phyloP scores from a whole-genome alignment of 2,113 vertebrate genomes.

The Petroica traversi region DNA sequence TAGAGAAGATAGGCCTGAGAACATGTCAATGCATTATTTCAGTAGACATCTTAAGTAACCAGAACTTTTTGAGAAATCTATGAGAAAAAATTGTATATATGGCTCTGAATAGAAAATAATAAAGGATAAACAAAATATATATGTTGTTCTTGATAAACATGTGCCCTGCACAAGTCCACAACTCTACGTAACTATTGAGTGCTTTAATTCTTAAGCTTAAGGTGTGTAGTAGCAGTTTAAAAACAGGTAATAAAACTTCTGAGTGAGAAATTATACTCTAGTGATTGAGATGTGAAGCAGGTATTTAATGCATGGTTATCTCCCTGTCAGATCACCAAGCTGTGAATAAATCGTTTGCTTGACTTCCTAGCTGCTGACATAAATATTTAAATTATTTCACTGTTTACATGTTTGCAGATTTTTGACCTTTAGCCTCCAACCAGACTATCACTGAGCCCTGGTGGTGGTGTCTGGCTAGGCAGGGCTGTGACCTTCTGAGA shows the following conservation, averaged over 20 bases:
- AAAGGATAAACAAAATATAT: neutral
- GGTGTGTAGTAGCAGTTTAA: neutral
- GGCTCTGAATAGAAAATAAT: neutral
- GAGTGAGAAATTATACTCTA: neutral
- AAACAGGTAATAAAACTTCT: neutral
- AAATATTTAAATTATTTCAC: neutral
- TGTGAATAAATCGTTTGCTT: neutral
- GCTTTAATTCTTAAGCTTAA: neutral
- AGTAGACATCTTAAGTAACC: neutral
- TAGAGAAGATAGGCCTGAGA: neutral
- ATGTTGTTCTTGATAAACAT: neutral
- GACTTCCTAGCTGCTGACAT: neutral
- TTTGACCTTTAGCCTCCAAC: neutral
- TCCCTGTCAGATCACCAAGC: neutral
- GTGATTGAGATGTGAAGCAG: neutral
- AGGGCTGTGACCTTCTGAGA: too few relatives aligned
- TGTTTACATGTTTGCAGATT: neutral
- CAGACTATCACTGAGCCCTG: too few relatives aligned
- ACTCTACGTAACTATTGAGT: neutral
- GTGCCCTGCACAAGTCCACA: neutral
- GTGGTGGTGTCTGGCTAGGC: too few relatives aligned
- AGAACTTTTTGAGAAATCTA: neutral
- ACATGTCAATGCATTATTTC: neutral
- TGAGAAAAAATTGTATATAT: neutral
- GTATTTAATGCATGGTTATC: neutral